Conservation (phyloP, 2,888 invertebrate species). For the Tetragnatha montana region DNA sequence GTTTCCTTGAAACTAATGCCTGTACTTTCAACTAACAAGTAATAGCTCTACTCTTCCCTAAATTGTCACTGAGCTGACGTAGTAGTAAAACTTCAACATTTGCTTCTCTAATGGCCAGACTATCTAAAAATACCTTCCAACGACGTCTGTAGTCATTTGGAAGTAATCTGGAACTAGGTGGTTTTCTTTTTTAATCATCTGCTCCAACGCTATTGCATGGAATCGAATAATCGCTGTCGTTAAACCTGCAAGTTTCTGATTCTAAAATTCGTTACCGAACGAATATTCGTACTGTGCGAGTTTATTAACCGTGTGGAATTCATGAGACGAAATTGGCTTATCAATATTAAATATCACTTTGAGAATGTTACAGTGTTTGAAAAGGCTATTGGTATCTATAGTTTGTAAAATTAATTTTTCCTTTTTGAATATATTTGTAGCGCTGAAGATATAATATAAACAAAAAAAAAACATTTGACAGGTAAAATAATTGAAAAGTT, state of each 20-base stretch:
- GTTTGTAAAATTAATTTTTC: too few species aligned
- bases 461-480: too few species aligned
- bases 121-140: background rate
- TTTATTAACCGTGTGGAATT: too few species aligned
- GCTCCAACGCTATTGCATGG: background rate
- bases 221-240: constrained; percentile 1
- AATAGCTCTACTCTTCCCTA: background rate
- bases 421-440: too few species aligned
- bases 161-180: background rate
- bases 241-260: background rate
- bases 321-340: too few species aligned
- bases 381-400: too few species aligned
- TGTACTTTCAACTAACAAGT: background rate
- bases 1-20: background rate
- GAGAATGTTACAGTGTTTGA: too few species aligned
- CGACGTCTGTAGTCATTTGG: background rate
- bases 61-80: background rate
- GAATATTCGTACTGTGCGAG: background rate
- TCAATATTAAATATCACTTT: too few species aligned
- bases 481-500: too few species aligned
- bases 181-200: background rate
- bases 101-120: background rate
- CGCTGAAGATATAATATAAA: too few species aligned
- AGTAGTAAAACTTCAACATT: background rate
- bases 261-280: background rate